A percentile compares a stretch with the other conserved stretches of the same genome.
Conservation (phyloP, 1,140 invertebrate species). For the Drosophila bocqueti region DNA sequence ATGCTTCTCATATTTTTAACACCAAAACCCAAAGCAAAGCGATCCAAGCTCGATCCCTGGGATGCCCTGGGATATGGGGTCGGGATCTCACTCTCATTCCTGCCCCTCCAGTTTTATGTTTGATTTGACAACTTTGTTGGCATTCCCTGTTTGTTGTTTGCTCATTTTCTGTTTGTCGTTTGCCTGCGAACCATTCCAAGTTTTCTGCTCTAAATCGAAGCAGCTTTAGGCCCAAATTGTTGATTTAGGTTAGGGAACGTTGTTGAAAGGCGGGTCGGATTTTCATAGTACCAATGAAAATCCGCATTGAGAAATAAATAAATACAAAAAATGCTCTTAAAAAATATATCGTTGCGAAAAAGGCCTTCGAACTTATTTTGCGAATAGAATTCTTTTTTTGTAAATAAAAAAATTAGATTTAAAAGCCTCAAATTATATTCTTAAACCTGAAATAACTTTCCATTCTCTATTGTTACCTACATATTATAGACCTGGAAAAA, state of each 20-base stretch:
- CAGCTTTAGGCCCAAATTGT: constrained; percentile 47
- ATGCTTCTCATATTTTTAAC: constrained; percentile 75
- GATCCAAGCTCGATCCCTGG: constrained; percentile 21
- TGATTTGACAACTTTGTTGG: constrained; percentile 80
- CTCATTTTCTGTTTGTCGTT: constrained; percentile 31
- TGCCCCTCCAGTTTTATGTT: constrained; percentile 55
- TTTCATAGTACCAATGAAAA: not conserved
- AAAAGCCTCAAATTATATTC: no score
- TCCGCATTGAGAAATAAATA: not conserved
- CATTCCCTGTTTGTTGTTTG: constrained; percentile 34
- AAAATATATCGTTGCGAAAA: constrained; percentile 19
- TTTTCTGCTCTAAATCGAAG: constrained; percentile 49
- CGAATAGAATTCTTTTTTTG: no score
- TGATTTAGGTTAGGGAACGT: constrained; percentile 55
- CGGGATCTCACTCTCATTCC: constrained; percentile 9
- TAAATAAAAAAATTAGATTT: no score
- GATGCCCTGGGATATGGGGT: constrained; percentile 21
- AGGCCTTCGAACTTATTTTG: not conserved
- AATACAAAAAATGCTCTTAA: not conserved
- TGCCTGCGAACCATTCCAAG: constrained; percentile 40
- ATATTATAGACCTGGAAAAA: not conserved
- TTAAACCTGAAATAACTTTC: not conserved
- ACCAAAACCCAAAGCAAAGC: constrained; percentile 51
- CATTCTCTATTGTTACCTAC: not conserved
- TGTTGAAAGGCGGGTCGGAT: constrained; percentile 15